Conservation (phyloP, 2,113 vertebrate genomes). For the Bothrops jararaca region DNA sequence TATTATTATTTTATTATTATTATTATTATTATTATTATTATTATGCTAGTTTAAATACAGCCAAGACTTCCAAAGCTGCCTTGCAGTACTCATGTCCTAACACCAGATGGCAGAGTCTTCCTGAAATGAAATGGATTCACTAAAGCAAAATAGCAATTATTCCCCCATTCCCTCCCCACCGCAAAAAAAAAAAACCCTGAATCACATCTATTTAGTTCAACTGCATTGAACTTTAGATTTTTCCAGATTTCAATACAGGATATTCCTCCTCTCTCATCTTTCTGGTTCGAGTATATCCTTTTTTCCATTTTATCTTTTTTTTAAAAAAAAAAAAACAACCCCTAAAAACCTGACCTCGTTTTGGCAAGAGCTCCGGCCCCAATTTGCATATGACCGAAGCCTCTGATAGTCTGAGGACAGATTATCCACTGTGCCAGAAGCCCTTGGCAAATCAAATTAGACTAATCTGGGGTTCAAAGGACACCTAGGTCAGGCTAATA, state of each 20-base stretch:
- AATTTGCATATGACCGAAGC: not conserved
- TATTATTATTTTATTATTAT: too few species aligned
- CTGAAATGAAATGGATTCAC: not conserved
- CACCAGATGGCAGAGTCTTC: not conserved
- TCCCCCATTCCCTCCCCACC: fast-evolving
- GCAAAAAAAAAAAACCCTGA: not conserved
- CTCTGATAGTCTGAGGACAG: not conserved
- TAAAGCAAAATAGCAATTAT: not conserved
- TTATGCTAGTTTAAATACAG: too few species aligned
- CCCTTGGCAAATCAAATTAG: not conserved
- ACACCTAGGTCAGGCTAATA: not conserved
- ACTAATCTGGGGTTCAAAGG: not conserved
- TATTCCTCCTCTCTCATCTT: not conserved
- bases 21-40: too few species aligned
- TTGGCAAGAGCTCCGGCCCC: not conserved
- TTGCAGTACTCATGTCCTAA: too few species aligned
- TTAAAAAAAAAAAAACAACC: not conserved
- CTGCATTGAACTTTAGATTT: not conserved
- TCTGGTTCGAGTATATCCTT: not conserved
- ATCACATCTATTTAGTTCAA: not conserved
- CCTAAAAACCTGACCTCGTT: not conserved
- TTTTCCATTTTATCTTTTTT: not conserved
- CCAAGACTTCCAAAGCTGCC: not conserved
- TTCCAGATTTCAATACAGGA: not conserved
- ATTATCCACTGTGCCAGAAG: not conserved